Conservation (phyloP, 2,797 vertebrate genomes). For the Steatocranus sp. region DNA sequence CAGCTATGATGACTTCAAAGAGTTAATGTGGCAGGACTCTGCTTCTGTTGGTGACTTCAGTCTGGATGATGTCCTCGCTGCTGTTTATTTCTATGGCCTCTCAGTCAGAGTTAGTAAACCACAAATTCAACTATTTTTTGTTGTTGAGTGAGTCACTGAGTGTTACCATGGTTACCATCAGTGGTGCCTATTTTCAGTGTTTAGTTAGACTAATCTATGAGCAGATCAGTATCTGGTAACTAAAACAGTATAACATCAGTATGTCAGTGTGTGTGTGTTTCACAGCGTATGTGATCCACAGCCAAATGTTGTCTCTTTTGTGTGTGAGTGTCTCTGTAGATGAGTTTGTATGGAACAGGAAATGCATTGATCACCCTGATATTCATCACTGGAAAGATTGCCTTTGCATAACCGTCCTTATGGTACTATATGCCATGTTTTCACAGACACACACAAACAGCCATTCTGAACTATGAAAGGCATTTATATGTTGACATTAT, state of each 20-base stretch:
- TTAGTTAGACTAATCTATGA: not conserved
- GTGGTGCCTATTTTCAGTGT: not conserved
- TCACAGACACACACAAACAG: not conserved
- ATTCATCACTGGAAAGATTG: not conserved
- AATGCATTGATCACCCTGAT: not conserved
- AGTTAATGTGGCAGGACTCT: not conserved
- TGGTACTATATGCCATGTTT: not conserved
- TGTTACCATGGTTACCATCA: not conserved
- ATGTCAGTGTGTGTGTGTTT: not conserved
- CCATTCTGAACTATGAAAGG: not conserved
- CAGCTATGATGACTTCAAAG: not conserved
- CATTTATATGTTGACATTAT: not conserved
- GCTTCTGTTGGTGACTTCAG: not conserved
- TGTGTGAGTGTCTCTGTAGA: not conserved
- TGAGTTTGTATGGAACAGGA: not conserved
- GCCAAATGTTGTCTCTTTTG: not conserved
- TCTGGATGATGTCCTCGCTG: not conserved
- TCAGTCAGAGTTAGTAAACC: not conserved
- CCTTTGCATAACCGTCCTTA: not conserved
- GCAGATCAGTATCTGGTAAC: not conserved
- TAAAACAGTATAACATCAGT: not conserved
- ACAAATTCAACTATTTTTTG: not conserved
- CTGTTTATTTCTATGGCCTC: not conserved
- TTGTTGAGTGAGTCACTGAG: not conserved
- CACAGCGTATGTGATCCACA: not conserved